phyloP scores from a whole-genome alignment of 2,888 invertebrate species.

The Ormyrus thymus region DNA sequence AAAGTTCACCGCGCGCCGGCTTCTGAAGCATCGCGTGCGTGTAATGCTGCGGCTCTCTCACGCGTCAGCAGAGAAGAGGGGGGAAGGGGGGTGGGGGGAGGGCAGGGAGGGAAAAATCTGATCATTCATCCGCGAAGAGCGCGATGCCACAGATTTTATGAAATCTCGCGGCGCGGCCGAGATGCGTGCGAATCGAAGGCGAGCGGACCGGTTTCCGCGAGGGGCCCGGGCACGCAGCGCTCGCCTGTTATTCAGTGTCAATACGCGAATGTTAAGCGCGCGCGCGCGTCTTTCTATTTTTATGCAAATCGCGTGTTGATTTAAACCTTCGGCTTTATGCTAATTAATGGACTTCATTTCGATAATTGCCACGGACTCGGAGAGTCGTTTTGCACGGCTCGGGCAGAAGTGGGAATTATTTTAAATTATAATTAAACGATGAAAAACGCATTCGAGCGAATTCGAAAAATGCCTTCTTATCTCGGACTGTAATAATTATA shows the following conservation, averaged over 20 bases:
- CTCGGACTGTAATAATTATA: no score
- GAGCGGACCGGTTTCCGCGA: constrained; percentile 35
- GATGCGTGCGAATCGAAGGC: constrained; percentile 3
- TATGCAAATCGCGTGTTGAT: not conserved
- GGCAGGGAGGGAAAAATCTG: constrained; percentile 52
- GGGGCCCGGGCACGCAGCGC: not conserved
- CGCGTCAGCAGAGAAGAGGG: no score
- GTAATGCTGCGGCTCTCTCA: not conserved
- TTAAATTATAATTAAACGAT: no score
- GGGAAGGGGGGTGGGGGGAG: constrained; percentile 6
- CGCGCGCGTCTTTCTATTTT: not conserved
- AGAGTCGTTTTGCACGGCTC: no score
- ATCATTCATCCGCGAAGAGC: constrained; percentile 51
- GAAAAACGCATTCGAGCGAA: no score
- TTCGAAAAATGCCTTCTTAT: no score
- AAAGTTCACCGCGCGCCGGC: constrained; percentile 46
- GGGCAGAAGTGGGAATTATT: no score
- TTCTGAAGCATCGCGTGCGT: constrained; percentile 32
- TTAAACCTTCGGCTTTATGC: no score
- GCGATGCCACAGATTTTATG: constrained; percentile 50
- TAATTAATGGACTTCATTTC: no score
- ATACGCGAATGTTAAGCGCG: constrained; percentile 21
- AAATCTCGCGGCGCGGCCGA: constrained; percentile 27
- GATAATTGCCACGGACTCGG: no score
- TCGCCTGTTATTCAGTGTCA: constrained; percentile 44